Conservation (phyloP, 2,888 invertebrate genomes). For the Noctuana brunneofusca region DNA sequence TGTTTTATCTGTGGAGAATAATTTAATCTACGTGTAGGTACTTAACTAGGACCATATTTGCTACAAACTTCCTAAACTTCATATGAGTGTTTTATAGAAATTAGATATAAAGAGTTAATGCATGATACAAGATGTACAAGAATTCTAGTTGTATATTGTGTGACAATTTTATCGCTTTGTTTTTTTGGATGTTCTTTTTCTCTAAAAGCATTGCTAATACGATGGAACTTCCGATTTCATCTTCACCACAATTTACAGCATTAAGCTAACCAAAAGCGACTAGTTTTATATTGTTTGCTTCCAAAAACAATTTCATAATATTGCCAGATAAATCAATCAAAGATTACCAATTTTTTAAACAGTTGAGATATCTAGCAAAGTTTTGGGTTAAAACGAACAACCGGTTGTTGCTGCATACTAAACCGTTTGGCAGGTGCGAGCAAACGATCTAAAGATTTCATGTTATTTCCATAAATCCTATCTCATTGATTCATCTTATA, state of each 20-base stretch:
- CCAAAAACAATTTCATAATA: background rate
- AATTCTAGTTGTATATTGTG: too few species aligned
- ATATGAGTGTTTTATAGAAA: too few species aligned
- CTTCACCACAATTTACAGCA: background rate
- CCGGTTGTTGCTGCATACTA: slow-evolving; percentile 30
- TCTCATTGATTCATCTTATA: slow-evolving; percentile 20
- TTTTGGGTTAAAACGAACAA: slow-evolving; percentile 22
- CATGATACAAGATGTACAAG: too few species aligned
- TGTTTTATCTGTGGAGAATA: background rate
- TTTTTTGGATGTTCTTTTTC: too few species aligned
- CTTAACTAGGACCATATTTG: too few species aligned
- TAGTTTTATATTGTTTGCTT: background rate
- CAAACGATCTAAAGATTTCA: slow-evolving; percentile 17
- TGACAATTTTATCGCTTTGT: too few species aligned
- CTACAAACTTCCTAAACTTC: too few species aligned
- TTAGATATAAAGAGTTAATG: too few species aligned
- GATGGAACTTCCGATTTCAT: background rate
- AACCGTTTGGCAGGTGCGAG: slow-evolving; percentile 28
- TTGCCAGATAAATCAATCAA: background rate
- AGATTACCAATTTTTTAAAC: background rate
- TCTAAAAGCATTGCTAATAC: too few species aligned
- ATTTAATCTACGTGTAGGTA: too few species aligned
- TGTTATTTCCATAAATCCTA: slow-evolving; percentile 30
- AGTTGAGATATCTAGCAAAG: slow-evolving; percentile 4
- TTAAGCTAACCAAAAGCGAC: background rate